phyloP scores from a whole-genome alignment of 2,888 invertebrate species.

The Hedya salicella region DNA sequence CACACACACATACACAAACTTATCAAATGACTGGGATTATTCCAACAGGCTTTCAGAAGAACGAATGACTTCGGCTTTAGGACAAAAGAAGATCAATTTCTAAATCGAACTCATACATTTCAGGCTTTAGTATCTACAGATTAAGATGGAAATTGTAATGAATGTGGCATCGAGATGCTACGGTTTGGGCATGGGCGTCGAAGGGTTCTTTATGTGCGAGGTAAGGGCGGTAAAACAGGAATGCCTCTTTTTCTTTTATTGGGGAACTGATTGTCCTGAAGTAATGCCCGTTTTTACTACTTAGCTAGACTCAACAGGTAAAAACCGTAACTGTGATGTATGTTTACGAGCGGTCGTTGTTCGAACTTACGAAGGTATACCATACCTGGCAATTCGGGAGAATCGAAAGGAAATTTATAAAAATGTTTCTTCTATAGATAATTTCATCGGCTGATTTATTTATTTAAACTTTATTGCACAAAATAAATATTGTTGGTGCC shows the following conservation, averaged over 20 bases:
- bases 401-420: no score
- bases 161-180: no score
- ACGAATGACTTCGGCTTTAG: slow-evolving; percentile 21
- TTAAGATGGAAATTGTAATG: slow-evolving; percentile 5
- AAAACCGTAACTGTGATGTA: slow-evolving; percentile 24
- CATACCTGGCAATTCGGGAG: no score
- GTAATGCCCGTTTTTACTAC: slow-evolving; percentile 36
- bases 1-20: slow-evolving; percentile 8
- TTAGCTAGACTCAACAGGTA: slow-evolving; percentile 36
- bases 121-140: neutral
- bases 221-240: slow-evolving; percentile 32
- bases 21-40: slow-evolving; percentile 39
- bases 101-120: neutral
- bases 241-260: slow-evolving; percentile 39
- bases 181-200: neutral
- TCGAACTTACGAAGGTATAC: no score
- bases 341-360: slow-evolving; percentile 5
- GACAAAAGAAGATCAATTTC: neutral
- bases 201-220: slow-evolving; percentile 23
- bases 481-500: no score
- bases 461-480: no score
- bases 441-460: no score
- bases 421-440: no score
- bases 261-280: slow-evolving; percentile 37
- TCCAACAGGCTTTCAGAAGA: slow-evolving; percentile 30